phyloP scores from a whole-genome alignment of 2,888 invertebrate genomes.

The Muschampia plurimacula region DNA sequence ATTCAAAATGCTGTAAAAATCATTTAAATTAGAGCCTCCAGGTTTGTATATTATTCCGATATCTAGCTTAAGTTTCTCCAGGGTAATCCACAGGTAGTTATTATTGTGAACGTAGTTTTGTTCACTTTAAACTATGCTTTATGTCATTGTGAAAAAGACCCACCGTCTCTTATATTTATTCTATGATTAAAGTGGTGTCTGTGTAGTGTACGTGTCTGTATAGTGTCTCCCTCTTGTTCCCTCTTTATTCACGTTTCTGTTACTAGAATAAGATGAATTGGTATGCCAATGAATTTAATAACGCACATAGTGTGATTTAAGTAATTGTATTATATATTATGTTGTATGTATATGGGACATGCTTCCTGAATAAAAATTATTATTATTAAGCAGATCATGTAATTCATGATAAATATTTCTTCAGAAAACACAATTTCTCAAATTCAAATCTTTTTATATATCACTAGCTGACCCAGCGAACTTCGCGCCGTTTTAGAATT shows the following conservation, averaged over 20 bases:
- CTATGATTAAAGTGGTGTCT: not conserved
- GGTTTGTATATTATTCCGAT: slow-evolving; percentile 11
- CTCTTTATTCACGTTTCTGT: not conserved
- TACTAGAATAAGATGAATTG: not conserved
- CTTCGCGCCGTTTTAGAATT: too few relatives aligned
- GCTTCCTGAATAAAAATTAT: too few relatives aligned
- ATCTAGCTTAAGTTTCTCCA: slow-evolving; percentile 3
- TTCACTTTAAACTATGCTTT: not conserved
- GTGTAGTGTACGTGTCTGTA: not conserved
- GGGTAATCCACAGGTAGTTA: slow-evolving; percentile 7
- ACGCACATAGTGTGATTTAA: not conserved
- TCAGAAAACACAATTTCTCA: too few relatives aligned
- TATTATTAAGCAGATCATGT: too few relatives aligned
- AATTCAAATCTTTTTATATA: too few relatives aligned
- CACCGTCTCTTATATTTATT: not conserved
- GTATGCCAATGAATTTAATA: not conserved
- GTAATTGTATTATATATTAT: too few relatives aligned
- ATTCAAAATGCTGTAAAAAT: slow-evolving; percentile 12
- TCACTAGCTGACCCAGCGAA: too few relatives aligned
- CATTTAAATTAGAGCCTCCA: slow-evolving; percentile 11
- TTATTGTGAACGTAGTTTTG: not conserved
- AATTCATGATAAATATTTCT: too few relatives aligned
- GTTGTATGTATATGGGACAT: too few relatives aligned
- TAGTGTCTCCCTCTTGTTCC: not conserved
- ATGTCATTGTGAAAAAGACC: not conserved